Evolutionary conservation across 2,888 invertebrate genomes (phyloP).

Genomic region (Heliconius ethilla): DNA sequence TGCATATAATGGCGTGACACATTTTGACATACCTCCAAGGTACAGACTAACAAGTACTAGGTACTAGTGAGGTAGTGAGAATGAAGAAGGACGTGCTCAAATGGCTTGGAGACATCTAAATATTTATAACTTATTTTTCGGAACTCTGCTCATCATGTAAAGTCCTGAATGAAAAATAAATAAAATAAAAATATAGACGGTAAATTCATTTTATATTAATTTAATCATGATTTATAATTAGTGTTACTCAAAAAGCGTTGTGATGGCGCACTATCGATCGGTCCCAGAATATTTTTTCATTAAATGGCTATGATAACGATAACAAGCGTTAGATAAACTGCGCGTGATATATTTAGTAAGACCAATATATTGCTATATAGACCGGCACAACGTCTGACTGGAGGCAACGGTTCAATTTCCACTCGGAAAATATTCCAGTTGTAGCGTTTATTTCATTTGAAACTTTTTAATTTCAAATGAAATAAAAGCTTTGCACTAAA

Average conservation of each 20-base stretch:
- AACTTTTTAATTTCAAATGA: no score
- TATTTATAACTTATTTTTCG: background rate
- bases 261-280: slow-evolving; percentile 19
- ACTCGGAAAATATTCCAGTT: no score
- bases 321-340: slow-evolving; percentile 14
- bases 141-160: no score
- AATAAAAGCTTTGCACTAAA: no score
- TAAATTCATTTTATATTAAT: background rate
- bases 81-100: slow-evolving; percentile 1
- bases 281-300: slow-evolving; percentile 26
- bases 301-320: slow-evolving; percentile 27
- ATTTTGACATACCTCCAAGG: no score
- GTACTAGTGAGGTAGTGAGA: background rate
- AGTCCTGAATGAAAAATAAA: no score
- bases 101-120: background rate
- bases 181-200: no score
- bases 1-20: no score
- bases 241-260: background rate
- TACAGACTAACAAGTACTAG: no score
- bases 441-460: no score
- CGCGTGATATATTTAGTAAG: slow-evolving; percentile 9
- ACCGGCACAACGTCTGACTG: background rate
- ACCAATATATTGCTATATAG: background rate
- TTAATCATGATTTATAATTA: background rate
- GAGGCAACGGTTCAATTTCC: background rate